Percentiles rank a stretch among this genome's conserved stretches.
These are phyloP conservation scores for Latrodectus elegans DNA, from an alignment of 2,888 invertebrate species.

Conservation along the genomic window DNA sequence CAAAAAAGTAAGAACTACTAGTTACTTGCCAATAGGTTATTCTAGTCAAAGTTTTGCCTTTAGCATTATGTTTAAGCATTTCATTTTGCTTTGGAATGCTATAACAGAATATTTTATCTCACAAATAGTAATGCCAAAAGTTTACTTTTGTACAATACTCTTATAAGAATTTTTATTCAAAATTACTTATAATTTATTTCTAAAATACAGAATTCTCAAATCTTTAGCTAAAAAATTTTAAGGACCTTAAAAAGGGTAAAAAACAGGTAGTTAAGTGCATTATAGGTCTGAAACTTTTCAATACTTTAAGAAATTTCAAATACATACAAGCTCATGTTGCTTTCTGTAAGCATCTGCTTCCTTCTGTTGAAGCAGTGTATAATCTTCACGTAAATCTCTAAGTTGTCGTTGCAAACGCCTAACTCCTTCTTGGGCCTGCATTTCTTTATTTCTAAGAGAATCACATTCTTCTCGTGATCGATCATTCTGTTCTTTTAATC, in stretches of 20 bases:
- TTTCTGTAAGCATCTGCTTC: constrained; percentile 85
- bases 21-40: too few relatives aligned
- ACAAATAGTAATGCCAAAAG: too few relatives aligned
- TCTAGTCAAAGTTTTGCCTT: too few relatives aligned
- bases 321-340: constrained; percentile 81
- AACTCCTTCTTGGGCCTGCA: constrained; percentile 84
- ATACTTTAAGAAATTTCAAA: neutral
- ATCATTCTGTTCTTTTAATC: constrained; percentile 84
- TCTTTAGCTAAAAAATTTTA: too few relatives aligned
- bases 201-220: too few relatives aligned
- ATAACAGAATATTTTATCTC: too few relatives aligned
- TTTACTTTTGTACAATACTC: too few relatives aligned
- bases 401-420: constrained; percentile 83
- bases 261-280: neutral
- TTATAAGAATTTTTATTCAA: too few relatives aligned
- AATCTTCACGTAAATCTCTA: constrained; percentile 85
- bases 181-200: too few relatives aligned
- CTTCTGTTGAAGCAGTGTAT: constrained; percentile 81
- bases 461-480: constrained; percentile 84
- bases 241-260: neutral
- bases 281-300: neutral
- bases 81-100: too few relatives aligned
- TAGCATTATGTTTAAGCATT: too few relatives aligned
- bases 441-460: constrained; percentile 83
- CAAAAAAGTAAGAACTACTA: too few relatives aligned